phyloP scores from a whole-genome alignment of 2,113 vertebrate species.

The Lanius ludovicianus region DNA sequence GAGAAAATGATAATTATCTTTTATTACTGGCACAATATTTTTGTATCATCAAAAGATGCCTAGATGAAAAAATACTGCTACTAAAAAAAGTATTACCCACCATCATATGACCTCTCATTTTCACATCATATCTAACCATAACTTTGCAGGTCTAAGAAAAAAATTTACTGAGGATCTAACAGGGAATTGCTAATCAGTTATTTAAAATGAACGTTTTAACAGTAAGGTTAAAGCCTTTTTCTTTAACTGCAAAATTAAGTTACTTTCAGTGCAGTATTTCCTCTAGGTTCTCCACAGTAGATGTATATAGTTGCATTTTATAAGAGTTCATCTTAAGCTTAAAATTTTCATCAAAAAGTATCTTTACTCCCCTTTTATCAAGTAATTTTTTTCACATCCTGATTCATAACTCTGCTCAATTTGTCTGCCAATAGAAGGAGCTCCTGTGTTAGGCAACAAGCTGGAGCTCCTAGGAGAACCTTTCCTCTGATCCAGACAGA shows the following conservation, averaged over 20 bases:
- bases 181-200: background rate
- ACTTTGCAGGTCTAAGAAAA: background rate
- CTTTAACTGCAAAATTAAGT: background rate
- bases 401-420: background rate
- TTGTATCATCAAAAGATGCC: background rate
- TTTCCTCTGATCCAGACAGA: background rate
- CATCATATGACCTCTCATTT: background rate
- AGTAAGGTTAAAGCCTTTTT: fast-evolving
- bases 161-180: background rate
- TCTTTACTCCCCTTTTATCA: background rate
- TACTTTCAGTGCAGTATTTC: background rate
- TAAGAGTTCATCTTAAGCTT: background rate
- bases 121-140: background rate
- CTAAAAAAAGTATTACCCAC: fast-evolving
- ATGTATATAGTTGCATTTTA: background rate
- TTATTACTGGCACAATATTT: background rate
- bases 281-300: background rate
- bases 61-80: background rate
- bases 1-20: background rate
- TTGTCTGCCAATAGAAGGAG: slow-evolving; percentile 48
- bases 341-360: background rate
- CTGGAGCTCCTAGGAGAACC: background rate
- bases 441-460: slow-evolving; percentile 27
- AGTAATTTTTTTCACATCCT: background rate
- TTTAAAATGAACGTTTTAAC: background rate